phyloP scores from a whole-genome alignment of 1,140 invertebrate genomes.

The Bemisia tabaci region DNA sequence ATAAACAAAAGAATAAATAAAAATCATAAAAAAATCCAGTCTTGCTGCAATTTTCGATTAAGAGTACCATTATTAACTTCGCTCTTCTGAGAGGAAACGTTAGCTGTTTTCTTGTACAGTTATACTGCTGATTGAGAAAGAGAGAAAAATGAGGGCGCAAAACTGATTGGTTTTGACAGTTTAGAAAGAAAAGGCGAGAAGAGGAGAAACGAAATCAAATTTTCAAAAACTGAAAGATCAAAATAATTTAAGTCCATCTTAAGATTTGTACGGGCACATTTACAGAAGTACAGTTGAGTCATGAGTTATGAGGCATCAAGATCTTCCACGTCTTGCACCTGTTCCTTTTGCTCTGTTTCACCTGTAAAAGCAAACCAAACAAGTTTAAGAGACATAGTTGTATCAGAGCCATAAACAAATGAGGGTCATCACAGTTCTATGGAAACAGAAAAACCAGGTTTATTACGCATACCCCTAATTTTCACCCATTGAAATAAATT shows the following conservation, averaged over 20 bases:
- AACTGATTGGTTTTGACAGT: neutral
- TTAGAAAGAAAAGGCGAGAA: neutral
- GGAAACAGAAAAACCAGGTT: no score
- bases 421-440: no score
- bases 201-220: neutral
- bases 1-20: neutral
- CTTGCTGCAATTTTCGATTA: neutral
- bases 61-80: no score
- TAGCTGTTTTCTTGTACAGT: neutral
- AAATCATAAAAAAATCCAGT: neutral
- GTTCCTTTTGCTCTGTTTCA: conserved; percentile 72
- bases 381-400: no score
- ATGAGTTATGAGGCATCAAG: conserved; percentile 74
- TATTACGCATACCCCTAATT: no score
- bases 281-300: neutral
- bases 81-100: no score
- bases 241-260: neutral
- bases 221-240: neutral
- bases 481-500: no score
- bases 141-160: conserved; percentile 2
- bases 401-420: no score
- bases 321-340: conserved; percentile 79
- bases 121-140: conserved; percentile 1
- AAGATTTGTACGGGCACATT: neutral
- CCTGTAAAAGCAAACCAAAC: conserved; percentile 40